Conservation (phyloP, 2,797 vertebrate genomes). For the Peromyscus melanophrys region DNA sequence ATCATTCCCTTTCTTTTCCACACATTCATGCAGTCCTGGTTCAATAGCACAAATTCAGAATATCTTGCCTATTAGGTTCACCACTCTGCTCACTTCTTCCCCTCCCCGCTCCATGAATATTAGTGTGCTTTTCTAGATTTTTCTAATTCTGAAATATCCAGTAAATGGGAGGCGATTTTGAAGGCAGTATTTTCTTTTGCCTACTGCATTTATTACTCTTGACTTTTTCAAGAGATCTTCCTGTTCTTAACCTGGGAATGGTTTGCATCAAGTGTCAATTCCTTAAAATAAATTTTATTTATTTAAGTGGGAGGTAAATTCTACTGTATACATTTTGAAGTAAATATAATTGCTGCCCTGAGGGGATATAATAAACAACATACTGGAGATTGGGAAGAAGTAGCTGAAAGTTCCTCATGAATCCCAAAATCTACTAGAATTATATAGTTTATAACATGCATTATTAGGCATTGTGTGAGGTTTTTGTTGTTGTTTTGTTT, state of each 20-base stretch:
- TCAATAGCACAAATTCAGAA: background rate
- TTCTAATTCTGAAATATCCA: background rate
- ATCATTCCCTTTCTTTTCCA: background rate
- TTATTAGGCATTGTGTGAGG: background rate
- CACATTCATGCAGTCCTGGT: rapidly evolving
- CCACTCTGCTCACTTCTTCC: background rate
- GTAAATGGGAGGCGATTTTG: background rate
- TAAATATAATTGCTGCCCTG: background rate
- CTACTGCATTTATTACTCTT: background rate
- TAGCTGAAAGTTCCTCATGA: background rate
- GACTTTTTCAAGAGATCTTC: background rate
- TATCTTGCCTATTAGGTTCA: background rate
- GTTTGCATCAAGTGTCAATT: background rate
- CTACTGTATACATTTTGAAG: background rate
- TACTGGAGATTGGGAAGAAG: background rate
- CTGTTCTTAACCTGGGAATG: background rate
- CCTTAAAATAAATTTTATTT: background rate
- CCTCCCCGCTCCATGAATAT: background rate
- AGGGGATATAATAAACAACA: background rate
- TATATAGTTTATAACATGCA: background rate
- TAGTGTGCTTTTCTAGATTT: background rate
- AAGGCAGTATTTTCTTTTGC: background rate
- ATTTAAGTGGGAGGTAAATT: background rate
- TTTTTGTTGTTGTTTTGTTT: too few species aligned
- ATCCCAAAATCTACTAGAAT: background rate